These are phyloP conservation scores for Parambassis ranga DNA, from an alignment of 2,797 vertebrate species.

Conservation along the genomic window DNA sequence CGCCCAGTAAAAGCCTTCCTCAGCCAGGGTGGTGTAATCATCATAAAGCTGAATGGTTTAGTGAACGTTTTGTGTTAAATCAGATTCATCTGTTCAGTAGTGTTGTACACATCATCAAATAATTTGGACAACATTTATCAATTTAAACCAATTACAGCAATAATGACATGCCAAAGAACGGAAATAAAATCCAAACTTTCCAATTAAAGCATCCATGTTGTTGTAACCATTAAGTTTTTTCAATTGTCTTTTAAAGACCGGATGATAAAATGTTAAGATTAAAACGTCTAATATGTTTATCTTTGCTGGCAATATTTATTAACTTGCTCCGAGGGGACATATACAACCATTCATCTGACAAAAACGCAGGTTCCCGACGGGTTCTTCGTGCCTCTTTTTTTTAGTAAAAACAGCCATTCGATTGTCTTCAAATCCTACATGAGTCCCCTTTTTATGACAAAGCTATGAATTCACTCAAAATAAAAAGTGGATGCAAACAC, in stretches of 20 bases:
- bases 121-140: too few relatives aligned
- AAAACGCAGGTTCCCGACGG: neutral
- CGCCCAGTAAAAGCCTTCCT: too few relatives aligned
- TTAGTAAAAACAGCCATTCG: conserved; percentile 11
- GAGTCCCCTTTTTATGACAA: conserved; percentile 36
- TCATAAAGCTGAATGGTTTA: too few relatives aligned
- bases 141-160: too few relatives aligned
- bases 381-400: conserved; percentile 17
- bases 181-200: neutral
- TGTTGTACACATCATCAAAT: too few relatives aligned
- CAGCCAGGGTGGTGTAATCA: too few relatives aligned
- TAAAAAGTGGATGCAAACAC: conserved; percentile 45
- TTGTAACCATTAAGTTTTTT: neutral
- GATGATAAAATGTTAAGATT: neutral
- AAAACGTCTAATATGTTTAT: too few relatives aligned
- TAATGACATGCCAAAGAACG: too few relatives aligned
- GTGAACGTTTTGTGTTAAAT: too few relatives aligned
- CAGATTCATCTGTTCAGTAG: too few relatives aligned
- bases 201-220: too few relatives aligned
- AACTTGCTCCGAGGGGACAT: neutral
- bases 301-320: neutral
- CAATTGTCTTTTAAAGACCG: neutral
- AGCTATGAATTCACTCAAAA: conserved; percentile 43
- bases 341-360: neutral
- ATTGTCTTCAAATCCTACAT: conserved; percentile 63